These are phyloP conservation scores for Diploscapter pachys DNA, from an alignment of 1,140 invertebrate genomes.

Conservation along the genomic window DNA sequence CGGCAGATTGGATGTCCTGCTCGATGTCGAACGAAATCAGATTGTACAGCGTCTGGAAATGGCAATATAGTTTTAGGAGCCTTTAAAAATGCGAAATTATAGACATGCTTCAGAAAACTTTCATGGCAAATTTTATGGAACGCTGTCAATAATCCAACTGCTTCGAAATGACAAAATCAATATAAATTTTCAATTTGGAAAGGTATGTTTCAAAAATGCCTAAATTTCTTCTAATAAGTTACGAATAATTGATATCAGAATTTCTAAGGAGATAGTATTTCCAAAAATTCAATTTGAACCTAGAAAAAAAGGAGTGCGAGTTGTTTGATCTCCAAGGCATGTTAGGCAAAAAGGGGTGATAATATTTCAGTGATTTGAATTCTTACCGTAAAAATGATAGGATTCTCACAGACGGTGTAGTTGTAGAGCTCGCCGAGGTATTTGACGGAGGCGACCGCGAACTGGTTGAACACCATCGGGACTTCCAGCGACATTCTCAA, in stretches of 20 bases:
- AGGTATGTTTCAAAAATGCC: neutral
- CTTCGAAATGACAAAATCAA: neutral
- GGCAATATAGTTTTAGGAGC: neutral
- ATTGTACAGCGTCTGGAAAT: conserved; percentile 33
- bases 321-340: neutral
- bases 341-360: neutral
- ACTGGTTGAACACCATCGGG: conserved; percentile 29
- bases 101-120: neutral
- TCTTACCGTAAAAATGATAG: conserved; percentile 26
- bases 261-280: neutral
- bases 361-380: neutral
- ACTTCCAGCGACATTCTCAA: conserved; percentile 23
- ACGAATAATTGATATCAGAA: neutral
- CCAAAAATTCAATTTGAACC: no score
- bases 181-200: neutral
- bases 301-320: neutral
- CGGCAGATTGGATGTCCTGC: conserved; percentile 17
- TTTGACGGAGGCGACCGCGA: conserved; percentile 27
- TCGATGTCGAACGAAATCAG: conserved; percentile 29
- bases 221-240: conserved; percentile 7
- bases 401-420: conserved; percentile 30
- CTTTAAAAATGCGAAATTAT: neutral
- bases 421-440: conserved; percentile 39
- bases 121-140: neutral
- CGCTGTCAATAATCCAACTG: neutral